A percentile compares a stretch with the other conserved stretches of the same genome.
Evolutionary conservation across 2,113 vertebrate species (phyloP).

Genomic region (Lepidothrix coronata): DNA sequence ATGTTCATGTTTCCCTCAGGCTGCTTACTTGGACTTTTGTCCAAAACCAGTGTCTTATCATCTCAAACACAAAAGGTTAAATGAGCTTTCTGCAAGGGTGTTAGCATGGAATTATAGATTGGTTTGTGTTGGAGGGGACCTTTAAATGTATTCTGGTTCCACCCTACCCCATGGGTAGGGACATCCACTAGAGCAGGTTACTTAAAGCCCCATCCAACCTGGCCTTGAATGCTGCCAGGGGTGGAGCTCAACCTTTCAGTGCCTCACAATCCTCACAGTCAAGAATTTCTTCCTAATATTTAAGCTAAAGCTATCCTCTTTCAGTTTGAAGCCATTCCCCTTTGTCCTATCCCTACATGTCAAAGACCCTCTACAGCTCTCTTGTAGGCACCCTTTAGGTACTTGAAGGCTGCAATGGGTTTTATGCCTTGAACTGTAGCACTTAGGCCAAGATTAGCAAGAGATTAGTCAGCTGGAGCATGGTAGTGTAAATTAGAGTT

Average conservation of each 20-base stretch:
- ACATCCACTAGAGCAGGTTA: background rate
- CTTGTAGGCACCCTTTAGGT: background rate
- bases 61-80: conserved; percentile 1
- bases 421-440: conserved; percentile 41
- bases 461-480: conserved; percentile 25
- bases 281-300: background rate
- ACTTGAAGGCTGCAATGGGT: background rate
- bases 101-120: background rate
- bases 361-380: background rate
- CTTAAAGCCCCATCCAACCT: background rate
- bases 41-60: background rate
- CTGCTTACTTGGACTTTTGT: conserved; percentile 28
- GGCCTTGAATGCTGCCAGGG: background rate
- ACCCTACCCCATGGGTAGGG: background rate
- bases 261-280: background rate
- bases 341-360: background rate
- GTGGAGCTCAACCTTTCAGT: background rate
- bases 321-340: background rate
- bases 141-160: background rate
- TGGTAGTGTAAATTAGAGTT: conserved; percentile 18
- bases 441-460: conserved; percentile 50
- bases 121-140: background rate
- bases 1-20: background rate
- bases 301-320: background rate
- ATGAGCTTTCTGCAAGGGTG: background rate